Evolutionary conservation across 2,797 vertebrate genomes (phyloP), one percentile per base, ranked within the genome.

Genomic region (Cottoperca gobio): DNA sequence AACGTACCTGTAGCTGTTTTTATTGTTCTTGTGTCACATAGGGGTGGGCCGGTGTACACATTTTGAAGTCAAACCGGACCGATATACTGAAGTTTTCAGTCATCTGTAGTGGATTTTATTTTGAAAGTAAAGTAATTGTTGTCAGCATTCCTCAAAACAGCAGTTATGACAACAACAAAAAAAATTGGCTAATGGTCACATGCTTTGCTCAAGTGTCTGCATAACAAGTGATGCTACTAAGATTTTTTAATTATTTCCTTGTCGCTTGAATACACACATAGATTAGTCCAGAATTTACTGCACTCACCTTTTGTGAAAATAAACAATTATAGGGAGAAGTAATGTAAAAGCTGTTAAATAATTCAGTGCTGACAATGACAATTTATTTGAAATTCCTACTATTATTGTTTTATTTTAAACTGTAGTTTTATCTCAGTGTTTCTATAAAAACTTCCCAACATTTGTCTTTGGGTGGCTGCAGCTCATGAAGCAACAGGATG

Each of bases 401-500:
- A 57, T 77, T 84, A 73, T 80, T 63, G 35, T 67, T 70, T 77
- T 57, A 64, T 60, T 84, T 76, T 67, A 68, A 87, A 78, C 67
- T 62, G 37, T 39, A 45, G 42, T 65, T 84, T 81, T 80, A 68
- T 78, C 49, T 81, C 61, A 61, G 35, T 53, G 48, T 86, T 84
- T 81, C 70, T 58, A 46, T 70, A 64, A 71, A 78, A 85, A 73
- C 23, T 54, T 62, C 62, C 66, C 42, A 85, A 79, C 76, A 86
- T 89, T 89, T 87, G 78, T 90, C 78, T 89, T 70, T 68, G 78
- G 61, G 58, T 70, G 81, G 75, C 86, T 84, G 78, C 79, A 71
- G 83, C 79, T 88, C 70, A 67, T 71, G 75, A 85, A 80, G 82
- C 70, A 49, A 73, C 57, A 5, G n/a, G 76, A 90, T 94, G 91